Conservation (phyloP, 2,113 vertebrate genomes). For the Cebus imitator region DNA sequence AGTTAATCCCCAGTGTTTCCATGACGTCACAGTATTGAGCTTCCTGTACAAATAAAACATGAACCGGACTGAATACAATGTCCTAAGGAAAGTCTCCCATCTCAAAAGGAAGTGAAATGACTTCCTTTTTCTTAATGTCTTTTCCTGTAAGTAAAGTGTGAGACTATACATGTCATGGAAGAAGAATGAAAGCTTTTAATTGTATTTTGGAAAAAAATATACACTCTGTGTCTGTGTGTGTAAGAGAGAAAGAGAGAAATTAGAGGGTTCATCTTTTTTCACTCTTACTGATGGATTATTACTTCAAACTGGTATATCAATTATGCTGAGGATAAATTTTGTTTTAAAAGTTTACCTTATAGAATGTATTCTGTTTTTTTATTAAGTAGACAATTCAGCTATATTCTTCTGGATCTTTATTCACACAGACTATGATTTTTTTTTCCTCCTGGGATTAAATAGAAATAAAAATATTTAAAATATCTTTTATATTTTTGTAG, state of each 20-base stretch:
- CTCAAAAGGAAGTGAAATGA: slow-evolving; percentile 35
- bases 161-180: neutral
- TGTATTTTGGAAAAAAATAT: neutral
- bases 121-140: slow-evolving; percentile 54
- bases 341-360: neutral
- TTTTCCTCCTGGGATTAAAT: neutral
- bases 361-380: neutral
- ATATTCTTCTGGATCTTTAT: neutral
- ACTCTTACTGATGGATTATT: neutral
- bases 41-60: slow-evolving; percentile 35
- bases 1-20: neutral
- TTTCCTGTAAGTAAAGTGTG: slow-evolving; percentile 37
- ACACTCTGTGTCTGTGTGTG: neutral
- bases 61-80: neutral
- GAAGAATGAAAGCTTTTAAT: slow-evolving; percentile 17
- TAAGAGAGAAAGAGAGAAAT: neutral
- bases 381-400: neutral
- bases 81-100: neutral
- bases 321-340: neutral
- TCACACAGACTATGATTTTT: neutral
- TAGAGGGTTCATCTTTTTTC: neutral
- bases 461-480: neutral
- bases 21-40: neutral
- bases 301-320: neutral
- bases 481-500: neutral